These are phyloP conservation scores for Prionailurus viverrinus DNA, from an alignment of 2,113 vertebrate species.

Conservation along the genomic window DNA sequence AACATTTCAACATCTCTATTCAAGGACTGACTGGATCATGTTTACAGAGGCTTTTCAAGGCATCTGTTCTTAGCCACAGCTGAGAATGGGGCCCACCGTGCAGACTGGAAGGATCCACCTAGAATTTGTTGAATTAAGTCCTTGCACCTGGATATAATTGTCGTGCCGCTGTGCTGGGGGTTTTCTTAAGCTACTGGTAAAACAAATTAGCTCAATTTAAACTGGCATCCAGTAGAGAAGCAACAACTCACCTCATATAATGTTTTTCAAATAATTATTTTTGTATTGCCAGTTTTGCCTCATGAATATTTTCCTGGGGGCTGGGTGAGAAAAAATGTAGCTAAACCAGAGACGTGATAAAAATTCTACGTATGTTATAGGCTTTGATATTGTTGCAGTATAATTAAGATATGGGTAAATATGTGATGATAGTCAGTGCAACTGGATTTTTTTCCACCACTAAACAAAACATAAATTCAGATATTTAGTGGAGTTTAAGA, in stretches of 20 bases:
- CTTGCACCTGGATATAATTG: constrained; percentile 99
- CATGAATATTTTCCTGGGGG: constrained; percentile 88
- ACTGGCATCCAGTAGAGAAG: constrained; percentile 96
- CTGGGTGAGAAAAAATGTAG: constrained; percentile 71
- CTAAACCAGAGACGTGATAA: constrained; percentile 64
- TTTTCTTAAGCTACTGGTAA: constrained; percentile 94
- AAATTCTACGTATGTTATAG: constrained; percentile 63
- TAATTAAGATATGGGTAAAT: constrained; percentile 61
- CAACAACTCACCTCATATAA: constrained; percentile 94
- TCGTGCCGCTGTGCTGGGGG: constrained; percentile 97
- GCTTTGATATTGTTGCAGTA: constrained; percentile 58
- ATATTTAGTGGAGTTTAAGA: not conserved
- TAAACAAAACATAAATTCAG: constrained; percentile 63
- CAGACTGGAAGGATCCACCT: constrained; percentile 94
- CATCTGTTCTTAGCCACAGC: constrained; percentile 94
- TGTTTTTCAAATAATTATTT: constrained; percentile 92
- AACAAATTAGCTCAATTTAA: constrained; percentile 97
- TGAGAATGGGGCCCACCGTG: constrained; percentile 88
- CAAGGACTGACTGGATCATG: constrained; percentile 87
- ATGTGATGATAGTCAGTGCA: constrained; percentile 42
- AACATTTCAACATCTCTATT: constrained; percentile 80
- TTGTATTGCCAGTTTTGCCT: constrained; percentile 88
- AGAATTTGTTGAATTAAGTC: constrained; percentile 99
- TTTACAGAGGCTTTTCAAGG: constrained; percentile 90
- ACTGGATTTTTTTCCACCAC: not conserved